Base-by-base conservation (phyloP, 2,113 vertebrate genomes). In the mouse (Mus musculus) region DNA sequence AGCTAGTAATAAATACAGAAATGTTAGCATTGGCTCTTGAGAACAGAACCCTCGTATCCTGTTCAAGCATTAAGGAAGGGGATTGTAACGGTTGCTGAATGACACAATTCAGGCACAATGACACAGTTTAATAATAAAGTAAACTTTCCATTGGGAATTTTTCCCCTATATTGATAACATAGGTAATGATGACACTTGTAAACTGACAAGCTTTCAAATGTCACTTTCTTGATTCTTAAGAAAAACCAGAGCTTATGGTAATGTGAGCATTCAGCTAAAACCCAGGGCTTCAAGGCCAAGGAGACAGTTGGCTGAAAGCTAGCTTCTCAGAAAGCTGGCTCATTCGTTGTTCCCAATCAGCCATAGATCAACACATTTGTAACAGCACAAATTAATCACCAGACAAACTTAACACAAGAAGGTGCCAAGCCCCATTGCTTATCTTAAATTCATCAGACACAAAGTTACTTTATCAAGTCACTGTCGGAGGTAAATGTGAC, bases 1-100 rank as follows among this genome's bases (percentile, higher is more conserved):
- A 99, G 98, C 99, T 99, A 95, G 59, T 52, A 76, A 87, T 0
- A 95, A 75, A 96, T 0, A 90, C 0, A 30, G 36, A 59, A 39
- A 28, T 3, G 14, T 88, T 2, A 87, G 52, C 30, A 6, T 3
- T 0, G 36, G 28, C 52, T 52, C 20, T 14, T 0, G 19, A 54
- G 49, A n/a, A 28, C 22, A 10, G 7, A 30, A 36, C 24, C 22
- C 49, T 59, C 56, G 46, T 69, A 52, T 24, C 7, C 7, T 16
- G 17, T 7, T 1, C 19, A 16, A 86, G 63, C 10, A 52, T 14
- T 12, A 1, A 12, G 0, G 46, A n/a, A 6, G 49, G 28, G 76
- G 17, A 20, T 9, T 54, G 49, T 0, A 39, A 52, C 12, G 30
- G 36, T 36, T n/a, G 14, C 19, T 73, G 54, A 72, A 36, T 13